Percentiles rank a stretch among this genome's conserved stretches.
Conservation (phyloP, 2,888 invertebrate species). For the Erebia palarica region DNA sequence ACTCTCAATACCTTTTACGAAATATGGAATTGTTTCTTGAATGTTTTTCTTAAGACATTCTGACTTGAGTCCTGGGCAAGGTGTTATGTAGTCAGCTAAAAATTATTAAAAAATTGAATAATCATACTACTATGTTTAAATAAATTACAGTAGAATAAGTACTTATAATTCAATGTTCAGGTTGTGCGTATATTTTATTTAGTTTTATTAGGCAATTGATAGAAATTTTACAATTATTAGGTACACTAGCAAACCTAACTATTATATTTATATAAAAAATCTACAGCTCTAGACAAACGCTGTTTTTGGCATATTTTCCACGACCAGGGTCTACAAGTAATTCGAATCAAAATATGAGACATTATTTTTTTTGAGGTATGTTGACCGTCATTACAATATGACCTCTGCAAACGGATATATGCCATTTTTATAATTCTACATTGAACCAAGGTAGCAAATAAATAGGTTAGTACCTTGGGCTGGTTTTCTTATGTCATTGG, state of each 20-base stretch:
- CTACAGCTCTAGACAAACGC: not conserved
- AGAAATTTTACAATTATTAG: too few relatives aligned
- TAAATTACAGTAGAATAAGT: too few relatives aligned
- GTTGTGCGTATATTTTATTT: too few relatives aligned
- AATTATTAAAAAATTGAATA: constrained; percentile 20
- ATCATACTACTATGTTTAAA: too few relatives aligned
- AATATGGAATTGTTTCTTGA: constrained; percentile 57
- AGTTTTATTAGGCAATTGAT: too few relatives aligned
- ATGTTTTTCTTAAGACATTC: constrained; percentile 60
- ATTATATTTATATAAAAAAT: not conserved
- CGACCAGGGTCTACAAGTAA: constrained; percentile 2
- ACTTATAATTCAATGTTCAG: too few relatives aligned
- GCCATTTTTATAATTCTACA: not conserved
- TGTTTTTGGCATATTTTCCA: not conserved
- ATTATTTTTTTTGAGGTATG: not conserved
- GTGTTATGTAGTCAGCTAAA: constrained; percentile 54
- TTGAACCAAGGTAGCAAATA: too few relatives aligned
- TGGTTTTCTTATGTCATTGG: too few relatives aligned
- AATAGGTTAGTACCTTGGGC: too few relatives aligned
- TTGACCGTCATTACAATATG: not conserved
- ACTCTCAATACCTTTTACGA: constrained; percentile 59
- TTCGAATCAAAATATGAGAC: not conserved
- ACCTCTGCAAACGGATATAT: not conserved
- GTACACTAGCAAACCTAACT: not conserved
- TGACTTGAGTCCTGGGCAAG: constrained; percentile 55